Evolutionary conservation across 2,113 vertebrate genomes (phyloP).

Genomic region (Benitochromis conjunctus): DNA sequence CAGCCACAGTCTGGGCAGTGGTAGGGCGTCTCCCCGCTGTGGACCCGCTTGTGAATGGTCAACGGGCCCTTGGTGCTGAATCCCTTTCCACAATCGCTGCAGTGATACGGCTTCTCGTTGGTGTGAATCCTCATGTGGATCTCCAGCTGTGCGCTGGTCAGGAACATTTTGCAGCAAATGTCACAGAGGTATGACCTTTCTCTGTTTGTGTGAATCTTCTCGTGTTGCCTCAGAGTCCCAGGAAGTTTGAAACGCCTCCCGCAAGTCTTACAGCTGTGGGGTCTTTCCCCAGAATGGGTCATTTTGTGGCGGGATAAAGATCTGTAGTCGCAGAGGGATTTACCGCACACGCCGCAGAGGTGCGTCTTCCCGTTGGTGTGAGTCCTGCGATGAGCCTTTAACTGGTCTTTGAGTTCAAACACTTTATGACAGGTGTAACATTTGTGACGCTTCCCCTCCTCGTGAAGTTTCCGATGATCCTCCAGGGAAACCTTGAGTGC

Average conservation of each 20-base stretch:
- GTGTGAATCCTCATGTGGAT: constrained; percentile 53
- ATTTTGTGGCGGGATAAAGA: constrained; percentile 46
- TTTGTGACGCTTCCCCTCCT: not conserved
- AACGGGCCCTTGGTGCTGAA: constrained; percentile 31
- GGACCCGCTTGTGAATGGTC: constrained; percentile 44
- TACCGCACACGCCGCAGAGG: constrained; percentile 46
- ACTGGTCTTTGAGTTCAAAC: not conserved
- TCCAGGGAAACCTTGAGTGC: not conserved
- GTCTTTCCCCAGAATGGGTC: constrained; percentile 47
- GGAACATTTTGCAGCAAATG: constrained; percentile 61
- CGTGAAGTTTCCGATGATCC: not conserved
- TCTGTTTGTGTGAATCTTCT: constrained; percentile 50
- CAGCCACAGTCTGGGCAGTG: constrained; percentile 39
- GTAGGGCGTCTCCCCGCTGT: constrained; percentile 48
- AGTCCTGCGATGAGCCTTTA: not conserved
- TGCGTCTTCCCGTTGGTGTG: not conserved
- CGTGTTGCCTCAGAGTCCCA: constrained; percentile 36
- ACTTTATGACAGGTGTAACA: not conserved
- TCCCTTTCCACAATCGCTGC: constrained; percentile 27
- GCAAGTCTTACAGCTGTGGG: constrained; percentile 29
- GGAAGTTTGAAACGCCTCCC: constrained; percentile 46
- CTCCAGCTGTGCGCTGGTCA: constrained; percentile 32
- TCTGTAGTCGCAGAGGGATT: constrained; percentile 36
- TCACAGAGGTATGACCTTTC: constrained; percentile 49
- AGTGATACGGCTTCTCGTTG: constrained; percentile 30